A percentile compares a stretch with the other conserved stretches of the same genome.
phyloP scores from a whole-genome alignment of 2,113 vertebrate genomes.

The Promerops cafer region DNA sequence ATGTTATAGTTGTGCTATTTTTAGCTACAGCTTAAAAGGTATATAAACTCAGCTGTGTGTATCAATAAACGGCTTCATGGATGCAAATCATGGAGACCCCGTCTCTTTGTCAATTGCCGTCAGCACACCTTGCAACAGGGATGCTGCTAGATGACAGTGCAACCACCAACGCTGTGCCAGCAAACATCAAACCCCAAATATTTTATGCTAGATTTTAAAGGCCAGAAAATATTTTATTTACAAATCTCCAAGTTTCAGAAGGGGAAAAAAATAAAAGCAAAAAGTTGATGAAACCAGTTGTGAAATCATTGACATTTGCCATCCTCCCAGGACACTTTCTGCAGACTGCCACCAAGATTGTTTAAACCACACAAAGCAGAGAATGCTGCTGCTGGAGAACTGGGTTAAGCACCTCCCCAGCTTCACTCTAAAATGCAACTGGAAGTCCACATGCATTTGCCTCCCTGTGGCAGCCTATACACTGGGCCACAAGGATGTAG shows the following conservation, averaged over 20 bases:
- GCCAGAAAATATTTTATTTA: neutral
- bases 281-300: neutral
- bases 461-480: neutral
- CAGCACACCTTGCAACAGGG: neutral
- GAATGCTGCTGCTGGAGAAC: neutral
- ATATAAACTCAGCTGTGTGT: too few species aligned
- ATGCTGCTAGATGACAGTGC: neutral
- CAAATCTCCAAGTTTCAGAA: neutral
- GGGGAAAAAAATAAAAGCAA: neutral
- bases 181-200: neutral
- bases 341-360: neutral
- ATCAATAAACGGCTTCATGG: too few species aligned
- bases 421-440: neutral
- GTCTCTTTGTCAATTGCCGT: too few species aligned
- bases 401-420: neutral
- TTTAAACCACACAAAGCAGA: neutral
- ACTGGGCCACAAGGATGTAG: neutral
- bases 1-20: too few species aligned
- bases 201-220: neutral
- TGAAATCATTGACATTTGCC: neutral
- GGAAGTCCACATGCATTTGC: neutral
- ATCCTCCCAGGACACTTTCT: neutral
- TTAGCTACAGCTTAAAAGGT: too few species aligned
- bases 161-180: neutral
- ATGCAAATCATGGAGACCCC: too few species aligned